These are phyloP conservation scores for Jordanella pulchra DNA, from an alignment of 2,797 vertebrate species.

Conservation along the genomic window DNA sequence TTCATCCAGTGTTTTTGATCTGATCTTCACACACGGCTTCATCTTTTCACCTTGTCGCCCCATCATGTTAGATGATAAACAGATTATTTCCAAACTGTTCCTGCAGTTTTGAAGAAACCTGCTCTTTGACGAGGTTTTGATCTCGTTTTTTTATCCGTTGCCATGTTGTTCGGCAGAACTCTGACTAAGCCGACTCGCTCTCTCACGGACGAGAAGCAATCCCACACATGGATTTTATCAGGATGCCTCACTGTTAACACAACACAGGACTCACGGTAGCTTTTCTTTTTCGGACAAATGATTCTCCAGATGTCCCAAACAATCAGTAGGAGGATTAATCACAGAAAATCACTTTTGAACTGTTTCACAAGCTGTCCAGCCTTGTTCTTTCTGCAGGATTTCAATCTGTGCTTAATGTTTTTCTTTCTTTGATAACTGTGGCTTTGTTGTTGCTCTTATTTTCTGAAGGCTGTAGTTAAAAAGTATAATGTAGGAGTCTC, in stretches of 20 bases:
- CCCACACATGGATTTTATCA: conserved; percentile 3
- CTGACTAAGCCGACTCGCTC: neutral
- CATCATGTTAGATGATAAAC: neutral
- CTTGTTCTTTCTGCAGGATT: neutral
- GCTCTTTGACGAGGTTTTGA: neutral
- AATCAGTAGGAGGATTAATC: neutral
- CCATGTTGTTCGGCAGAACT: neutral
- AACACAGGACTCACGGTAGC: neutral
- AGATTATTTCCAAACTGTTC: neutral
- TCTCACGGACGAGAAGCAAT: neutral
- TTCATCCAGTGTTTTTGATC: neutral
- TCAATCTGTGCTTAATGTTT: neutral
- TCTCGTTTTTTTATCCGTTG: neutral
- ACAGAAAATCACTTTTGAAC: neutral
- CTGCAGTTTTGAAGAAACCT: neutral
- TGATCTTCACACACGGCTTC: neutral
- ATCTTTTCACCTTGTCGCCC: neutral
- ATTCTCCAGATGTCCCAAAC: neutral
- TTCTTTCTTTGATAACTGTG: neutral
- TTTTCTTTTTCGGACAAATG: conserved; percentile 2
- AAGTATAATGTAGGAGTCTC: neutral
- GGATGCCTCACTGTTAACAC: neutral
- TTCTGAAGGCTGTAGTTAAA: neutral
- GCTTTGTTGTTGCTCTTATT: neutral
- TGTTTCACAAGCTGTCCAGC: neutral